Evolutionary conservation across 2,888 invertebrate genomes (phyloP).

Genomic region (Gymnosoma rotundatum): DNA sequence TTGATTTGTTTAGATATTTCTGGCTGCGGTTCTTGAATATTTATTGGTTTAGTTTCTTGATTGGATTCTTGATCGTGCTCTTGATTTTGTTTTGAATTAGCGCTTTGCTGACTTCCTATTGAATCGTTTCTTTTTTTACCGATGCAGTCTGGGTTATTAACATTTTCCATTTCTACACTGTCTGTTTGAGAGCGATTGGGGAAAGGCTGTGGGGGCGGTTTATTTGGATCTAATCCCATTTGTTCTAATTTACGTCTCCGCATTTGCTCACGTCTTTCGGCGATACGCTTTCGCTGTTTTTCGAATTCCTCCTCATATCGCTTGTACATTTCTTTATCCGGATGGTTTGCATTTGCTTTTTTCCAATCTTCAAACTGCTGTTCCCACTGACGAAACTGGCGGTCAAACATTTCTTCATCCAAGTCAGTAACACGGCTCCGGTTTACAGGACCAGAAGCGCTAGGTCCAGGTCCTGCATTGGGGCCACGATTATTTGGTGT

Average conservation of each 20-base stretch:
- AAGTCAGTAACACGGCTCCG: slow-evolving; percentile 84
- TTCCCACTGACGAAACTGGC: slow-evolving; percentile 95
- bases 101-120: slow-evolving; percentile 42
- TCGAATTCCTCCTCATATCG: slow-evolving; percentile 95
- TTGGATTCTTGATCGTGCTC: slow-evolving; percentile 25
- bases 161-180: slow-evolving; percentile 21
- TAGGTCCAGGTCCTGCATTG: slow-evolving; percentile 1
- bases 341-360: slow-evolving; percentile 94
- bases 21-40: slow-evolving; percentile 13
- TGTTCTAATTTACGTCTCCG: slow-evolving; percentile 83
- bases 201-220: slow-evolving; percentile 27
- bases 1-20: neutral
- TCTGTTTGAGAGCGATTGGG: slow-evolving; percentile 6
- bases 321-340: slow-evolving; percentile 92
- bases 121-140: slow-evolving; percentile 27
- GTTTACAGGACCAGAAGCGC: neutral
- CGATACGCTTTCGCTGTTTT: slow-evolving; percentile 89
- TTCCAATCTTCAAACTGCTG: slow-evolving; percentile 96
- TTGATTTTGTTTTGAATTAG: slow-evolving; percentile 33
- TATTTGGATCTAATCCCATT: slow-evolving; percentile 65
- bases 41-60: slow-evolving; percentile 7
- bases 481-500: slow-evolving; percentile 10
- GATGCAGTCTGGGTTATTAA: neutral
- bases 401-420: slow-evolving; percentile 93
- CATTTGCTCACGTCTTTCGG: slow-evolving; percentile 92